A percentile compares a stretch with the other conserved stretches of the same genome.
Evolutionary conservation across 64 coral and sea anemone genomes (phyloP).

Genomic region (Trachythela sp.): DNA sequence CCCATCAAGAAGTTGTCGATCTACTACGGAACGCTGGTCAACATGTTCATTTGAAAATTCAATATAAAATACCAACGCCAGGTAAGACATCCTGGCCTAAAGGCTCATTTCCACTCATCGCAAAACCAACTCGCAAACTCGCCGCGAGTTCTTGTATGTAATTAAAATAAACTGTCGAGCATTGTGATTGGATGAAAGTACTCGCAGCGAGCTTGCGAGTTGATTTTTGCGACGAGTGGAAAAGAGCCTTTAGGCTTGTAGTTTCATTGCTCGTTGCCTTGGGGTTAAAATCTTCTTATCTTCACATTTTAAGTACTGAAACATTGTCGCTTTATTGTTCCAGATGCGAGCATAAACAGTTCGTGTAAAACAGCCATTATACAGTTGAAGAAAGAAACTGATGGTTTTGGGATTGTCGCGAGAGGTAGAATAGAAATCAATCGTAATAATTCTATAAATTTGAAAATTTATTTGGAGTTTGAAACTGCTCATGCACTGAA

Average conservation of each 20-base stretch:
- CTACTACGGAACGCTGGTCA: background rate
- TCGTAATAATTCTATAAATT: background rate
- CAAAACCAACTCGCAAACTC: too few species aligned
- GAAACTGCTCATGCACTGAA: background rate
- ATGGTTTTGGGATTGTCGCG: background rate
- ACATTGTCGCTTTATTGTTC: background rate
- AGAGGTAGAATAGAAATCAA: background rate
- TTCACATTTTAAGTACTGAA: background rate
- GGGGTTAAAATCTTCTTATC: background rate
- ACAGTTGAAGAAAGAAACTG: background rate
- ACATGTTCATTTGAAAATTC: conserved; percentile 18
- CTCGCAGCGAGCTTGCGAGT: too few species aligned
- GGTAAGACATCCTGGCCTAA: background rate
- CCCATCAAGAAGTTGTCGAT: conserved; percentile 13
- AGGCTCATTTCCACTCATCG: too few species aligned
- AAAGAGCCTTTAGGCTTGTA: too few species aligned
- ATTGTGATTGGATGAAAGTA: too few species aligned
- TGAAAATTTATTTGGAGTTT: background rate
- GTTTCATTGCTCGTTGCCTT: background rate
- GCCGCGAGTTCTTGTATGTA: too few species aligned
- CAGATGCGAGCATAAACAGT: background rate
- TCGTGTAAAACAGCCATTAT: conserved; percentile 15
- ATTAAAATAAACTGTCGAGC: too few species aligned
- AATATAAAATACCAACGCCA: background rate
- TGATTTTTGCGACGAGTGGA: too few species aligned